Percentiles rank a stretch among this genome's conserved stretches.
phyloP scores from a whole-genome alignment of 2,113 vertebrate species.

The Psittacula cyanocephala region DNA sequence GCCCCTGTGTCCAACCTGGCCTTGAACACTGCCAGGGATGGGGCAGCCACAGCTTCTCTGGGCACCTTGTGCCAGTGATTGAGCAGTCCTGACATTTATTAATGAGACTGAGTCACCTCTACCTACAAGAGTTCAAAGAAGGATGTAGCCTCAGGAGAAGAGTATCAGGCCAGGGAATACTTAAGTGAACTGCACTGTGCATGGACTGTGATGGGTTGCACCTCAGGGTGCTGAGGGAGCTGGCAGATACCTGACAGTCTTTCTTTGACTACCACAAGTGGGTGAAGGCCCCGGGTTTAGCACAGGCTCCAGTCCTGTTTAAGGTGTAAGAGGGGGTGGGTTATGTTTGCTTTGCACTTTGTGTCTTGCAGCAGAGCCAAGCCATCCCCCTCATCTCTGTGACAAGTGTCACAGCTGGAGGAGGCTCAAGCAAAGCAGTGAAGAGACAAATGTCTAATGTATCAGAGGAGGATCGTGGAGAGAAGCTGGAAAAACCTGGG shows the following conservation, averaged over 20 bases:
- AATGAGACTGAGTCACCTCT: neutral
- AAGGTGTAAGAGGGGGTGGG: fast-evolving
- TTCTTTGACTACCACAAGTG: fast-evolving
- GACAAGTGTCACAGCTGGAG: conserved; percentile 75
- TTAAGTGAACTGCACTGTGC: neutral
- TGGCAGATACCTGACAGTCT: neutral
- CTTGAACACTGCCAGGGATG: neutral
- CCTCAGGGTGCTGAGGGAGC: neutral
- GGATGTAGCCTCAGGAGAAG: neutral
- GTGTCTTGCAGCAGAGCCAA: conserved; percentile 81
- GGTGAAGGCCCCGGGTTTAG: neutral
- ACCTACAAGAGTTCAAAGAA: neutral
- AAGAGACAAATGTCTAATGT: conserved; percentile 70
- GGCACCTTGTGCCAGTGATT: neutral
- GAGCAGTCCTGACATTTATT: neutral
- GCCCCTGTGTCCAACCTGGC: neutral
- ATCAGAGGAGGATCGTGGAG: conserved; percentile 68
- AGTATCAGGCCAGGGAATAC: neutral
- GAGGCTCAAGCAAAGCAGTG: conserved; percentile 50
- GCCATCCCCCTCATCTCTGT: conserved; percentile 84
- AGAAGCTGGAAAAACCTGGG: conserved; percentile 24
- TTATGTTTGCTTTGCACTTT: neutral
- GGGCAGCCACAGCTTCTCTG: neutral
- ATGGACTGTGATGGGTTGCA: neutral
- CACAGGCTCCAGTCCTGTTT: neutral